Base-by-base conservation (phyloP, 2,113 vertebrate species). In the Egretta garzetta region DNA sequence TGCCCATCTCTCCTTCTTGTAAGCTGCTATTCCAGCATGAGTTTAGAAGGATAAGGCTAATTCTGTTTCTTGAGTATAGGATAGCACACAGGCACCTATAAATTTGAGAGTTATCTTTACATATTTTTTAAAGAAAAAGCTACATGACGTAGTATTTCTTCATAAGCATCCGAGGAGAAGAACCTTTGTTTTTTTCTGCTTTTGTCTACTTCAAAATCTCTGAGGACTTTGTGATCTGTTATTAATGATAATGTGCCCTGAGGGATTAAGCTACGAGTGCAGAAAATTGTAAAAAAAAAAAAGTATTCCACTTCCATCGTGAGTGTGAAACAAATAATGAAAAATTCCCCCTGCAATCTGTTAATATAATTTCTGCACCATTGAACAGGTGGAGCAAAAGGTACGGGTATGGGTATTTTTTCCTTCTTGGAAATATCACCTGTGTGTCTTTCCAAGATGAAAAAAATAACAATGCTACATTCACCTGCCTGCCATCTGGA, bases 401-500 rank as follows among this genome's bases (percentile, higher is more conserved):
- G 8, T 15, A 23, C 1, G 33, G 11, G 2, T 49, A 2, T 2
- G 33, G 11, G 2, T 49, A 2, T 37, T 52, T 84, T 95, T 86
- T 85, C 30, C 55, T 71, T 90, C 52, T 80, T 90, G 80, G 60
- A 95, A 90, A 66, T 33, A 83, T 45, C 30, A 63, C 35, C 21
- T 67, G 16, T 63, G 2, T 80, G 16, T 80, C 59, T 92, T 88
- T 92, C 72, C 43, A 77, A 84, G 86, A 86, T 33, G 24, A 80
- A 66, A 88, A 88, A 92, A 92, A 66, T 47, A 88, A 4, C 14
- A 60, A 8, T 8, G 37, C 19, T 52, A 18, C 23, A 39, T 72
- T 93, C 67, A 85, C 49, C 66, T 91, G 74, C 13, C 30, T 64
- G 37, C 77, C 81, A 93, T 72, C 86, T 90, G 93, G 88, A 93